A percentile compares a stretch with the other conserved stretches of the same genome.
These are phyloP conservation scores for Rhynchonema sp. DNA, from an alignment of 2,888 invertebrate species.

Conservation along the genomic window DNA sequence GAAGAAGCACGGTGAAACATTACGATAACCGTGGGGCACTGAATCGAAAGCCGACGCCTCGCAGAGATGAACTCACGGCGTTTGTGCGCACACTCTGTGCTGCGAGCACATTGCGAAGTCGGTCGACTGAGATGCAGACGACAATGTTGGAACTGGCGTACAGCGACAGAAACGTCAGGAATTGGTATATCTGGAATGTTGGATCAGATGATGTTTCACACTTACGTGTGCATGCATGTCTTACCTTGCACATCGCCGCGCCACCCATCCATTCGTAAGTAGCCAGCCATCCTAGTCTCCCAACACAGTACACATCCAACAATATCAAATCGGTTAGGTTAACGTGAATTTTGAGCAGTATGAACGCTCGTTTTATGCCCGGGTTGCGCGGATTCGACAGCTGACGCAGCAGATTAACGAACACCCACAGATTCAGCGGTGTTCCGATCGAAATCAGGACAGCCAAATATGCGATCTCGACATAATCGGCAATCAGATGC, in stretches of 20 bases:
- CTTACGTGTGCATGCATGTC: no score
- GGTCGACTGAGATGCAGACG: conserved; percentile 22
- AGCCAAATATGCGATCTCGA: conserved; percentile 21
- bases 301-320: conserved; percentile 15
- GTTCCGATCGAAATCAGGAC: conserved; percentile 17
- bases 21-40: background rate
- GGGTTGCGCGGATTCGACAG: background rate
- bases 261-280: conserved; percentile 13
- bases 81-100: background rate
- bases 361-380: conserved; percentile 17
- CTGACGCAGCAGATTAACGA: conserved; percentile 6
- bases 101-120: conserved; percentile 18
- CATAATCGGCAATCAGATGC: conserved; percentile 19
- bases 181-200: no score
- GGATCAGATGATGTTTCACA: background rate
- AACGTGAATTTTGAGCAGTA: conserved; percentile 22
- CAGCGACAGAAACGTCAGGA: conserved; percentile 20
- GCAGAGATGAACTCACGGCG: background rate
- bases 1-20: background rate
- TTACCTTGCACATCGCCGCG: conserved; percentile 13
- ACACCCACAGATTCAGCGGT: conserved; percentile 18
- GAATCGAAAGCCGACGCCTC: background rate
- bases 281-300: conserved; percentile 20
- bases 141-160: conserved; percentile 24
- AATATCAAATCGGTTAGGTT: conserved; percentile 21